Percentiles rank a stretch among this genome's conserved stretches.
Evolutionary conservation across 2,113 vertebrate species (phyloP).

Genomic region (Hemibagrus wyckioides): DNA sequence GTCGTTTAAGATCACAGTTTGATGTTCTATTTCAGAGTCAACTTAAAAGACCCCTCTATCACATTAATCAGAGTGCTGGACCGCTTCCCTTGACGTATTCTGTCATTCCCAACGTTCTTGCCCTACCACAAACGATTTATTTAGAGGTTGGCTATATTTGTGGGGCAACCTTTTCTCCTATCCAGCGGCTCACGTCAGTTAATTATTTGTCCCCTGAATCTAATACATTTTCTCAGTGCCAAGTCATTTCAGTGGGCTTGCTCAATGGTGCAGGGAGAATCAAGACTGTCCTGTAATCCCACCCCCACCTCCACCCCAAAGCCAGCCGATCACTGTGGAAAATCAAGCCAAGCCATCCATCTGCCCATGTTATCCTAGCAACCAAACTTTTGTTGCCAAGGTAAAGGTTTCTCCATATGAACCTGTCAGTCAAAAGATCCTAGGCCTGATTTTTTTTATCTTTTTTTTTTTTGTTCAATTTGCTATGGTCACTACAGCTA

Average conservation of each 20-base stretch:
- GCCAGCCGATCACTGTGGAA: slow-evolving; percentile 71
- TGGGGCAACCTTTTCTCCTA: slow-evolving; percentile 75
- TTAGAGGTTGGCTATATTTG: slow-evolving; percentile 76
- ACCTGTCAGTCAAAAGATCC: slow-evolving; percentile 79
- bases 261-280: slow-evolving; percentile 66
- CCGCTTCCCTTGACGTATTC: slow-evolving; percentile 66
- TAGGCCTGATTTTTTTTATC: slow-evolving; percentile 43
- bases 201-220: slow-evolving; percentile 85
- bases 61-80: slow-evolving; percentile 73
- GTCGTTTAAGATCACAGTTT: slow-evolving; percentile 63
- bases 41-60: slow-evolving; percentile 71
- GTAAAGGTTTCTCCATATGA: slow-evolving; percentile 79
- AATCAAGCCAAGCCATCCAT: slow-evolving; percentile 76
- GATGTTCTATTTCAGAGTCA: slow-evolving; percentile 72
- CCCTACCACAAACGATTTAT: slow-evolving; percentile 67
- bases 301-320: slow-evolving; percentile 43
- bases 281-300: slow-evolving; percentile 63
- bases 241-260: slow-evolving; percentile 75
- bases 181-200: slow-evolving; percentile 78
- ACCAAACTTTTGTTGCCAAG: slow-evolving; percentile 80
- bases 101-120: slow-evolving; percentile 65
- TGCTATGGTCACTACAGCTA: background rate
- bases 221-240: slow-evolving; percentile 80
- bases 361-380: slow-evolving; percentile 85
- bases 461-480: slow-evolving; percentile 41